Evolutionary conservation across 1,140 invertebrate species (phyloP).

Genomic region (Formica selysi): DNA sequence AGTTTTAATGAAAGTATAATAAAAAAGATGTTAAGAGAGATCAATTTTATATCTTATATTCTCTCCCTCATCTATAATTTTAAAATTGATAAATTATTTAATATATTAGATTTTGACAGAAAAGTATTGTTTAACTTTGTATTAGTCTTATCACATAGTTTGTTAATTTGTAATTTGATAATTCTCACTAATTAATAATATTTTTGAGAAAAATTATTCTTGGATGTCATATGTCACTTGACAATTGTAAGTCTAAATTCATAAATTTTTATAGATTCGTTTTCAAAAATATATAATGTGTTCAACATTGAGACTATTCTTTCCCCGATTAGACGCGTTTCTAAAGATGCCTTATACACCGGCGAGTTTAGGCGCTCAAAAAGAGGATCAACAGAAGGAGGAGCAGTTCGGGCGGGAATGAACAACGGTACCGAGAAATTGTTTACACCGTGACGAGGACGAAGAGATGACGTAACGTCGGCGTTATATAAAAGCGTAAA

Average conservation of each 20-base stretch:
- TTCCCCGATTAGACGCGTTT: conserved; percentile 20
- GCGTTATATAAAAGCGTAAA: conserved; percentile 76
- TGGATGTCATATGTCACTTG: background rate
- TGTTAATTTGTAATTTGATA: background rate
- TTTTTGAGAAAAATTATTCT: background rate
- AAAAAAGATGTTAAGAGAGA: background rate
- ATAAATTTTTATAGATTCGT: background rate
- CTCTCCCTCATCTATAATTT: background rate
- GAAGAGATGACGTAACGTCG: conserved; percentile 70
- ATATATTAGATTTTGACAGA: background rate
- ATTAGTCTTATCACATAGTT: too few relatives aligned
- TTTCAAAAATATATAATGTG: background rate
- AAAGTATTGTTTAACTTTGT: background rate
- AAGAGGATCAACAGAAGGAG: conserved; percentile 57
- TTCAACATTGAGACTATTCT: conserved; percentile 16
- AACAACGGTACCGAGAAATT: conserved; percentile 58
- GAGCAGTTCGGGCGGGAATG: conserved; percentile 62
- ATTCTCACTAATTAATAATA: background rate
- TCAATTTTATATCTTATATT: background rate
- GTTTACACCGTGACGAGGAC: conserved; percentile 73
- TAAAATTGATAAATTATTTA: background rate
- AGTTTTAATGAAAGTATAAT: background rate
- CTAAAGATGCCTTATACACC: conserved; percentile 49
- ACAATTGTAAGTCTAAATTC: background rate
- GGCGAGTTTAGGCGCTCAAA: conserved; percentile 60